Conservation (phyloP, 2,113 vertebrate genomes). For the Brienomyrus brachyistius region DNA sequence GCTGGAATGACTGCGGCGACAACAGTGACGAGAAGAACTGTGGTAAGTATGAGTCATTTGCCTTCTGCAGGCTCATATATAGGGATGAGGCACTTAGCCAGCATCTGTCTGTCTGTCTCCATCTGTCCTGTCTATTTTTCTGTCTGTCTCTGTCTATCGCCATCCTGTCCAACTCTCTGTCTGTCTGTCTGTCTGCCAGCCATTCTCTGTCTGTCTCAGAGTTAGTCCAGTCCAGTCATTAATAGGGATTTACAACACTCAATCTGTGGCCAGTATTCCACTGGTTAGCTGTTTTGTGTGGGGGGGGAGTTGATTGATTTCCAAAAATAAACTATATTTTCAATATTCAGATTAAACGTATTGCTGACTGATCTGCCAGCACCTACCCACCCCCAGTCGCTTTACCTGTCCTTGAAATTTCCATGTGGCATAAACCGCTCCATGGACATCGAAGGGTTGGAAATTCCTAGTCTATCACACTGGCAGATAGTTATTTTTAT, state of each 20-base stretch:
- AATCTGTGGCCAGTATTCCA: background rate
- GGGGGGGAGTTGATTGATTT: background rate
- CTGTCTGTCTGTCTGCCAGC: background rate
- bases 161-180: background rate
- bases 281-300: background rate
- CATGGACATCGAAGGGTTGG: background rate
- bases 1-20: slow-evolving; percentile 79
- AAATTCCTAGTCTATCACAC: background rate
- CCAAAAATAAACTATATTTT: background rate
- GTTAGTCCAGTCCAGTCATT: background rate
- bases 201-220: background rate
- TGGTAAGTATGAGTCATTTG: slow-evolving; percentile 57
- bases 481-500: background rate
- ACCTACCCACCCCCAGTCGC: background rate
- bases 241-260: background rate
- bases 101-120: background rate
- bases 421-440: background rate
- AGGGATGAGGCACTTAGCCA: background rate
- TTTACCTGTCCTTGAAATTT: background rate
- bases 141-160: background rate
- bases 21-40: slow-evolving; percentile 73
- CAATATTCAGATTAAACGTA: background rate
- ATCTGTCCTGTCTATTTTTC: too few relatives aligned
- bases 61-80: background rate
- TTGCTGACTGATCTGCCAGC: background rate